Evolutionary conservation across 2,888 invertebrate genomes (phyloP).

Genomic region (Andrena trimmerana): DNA sequence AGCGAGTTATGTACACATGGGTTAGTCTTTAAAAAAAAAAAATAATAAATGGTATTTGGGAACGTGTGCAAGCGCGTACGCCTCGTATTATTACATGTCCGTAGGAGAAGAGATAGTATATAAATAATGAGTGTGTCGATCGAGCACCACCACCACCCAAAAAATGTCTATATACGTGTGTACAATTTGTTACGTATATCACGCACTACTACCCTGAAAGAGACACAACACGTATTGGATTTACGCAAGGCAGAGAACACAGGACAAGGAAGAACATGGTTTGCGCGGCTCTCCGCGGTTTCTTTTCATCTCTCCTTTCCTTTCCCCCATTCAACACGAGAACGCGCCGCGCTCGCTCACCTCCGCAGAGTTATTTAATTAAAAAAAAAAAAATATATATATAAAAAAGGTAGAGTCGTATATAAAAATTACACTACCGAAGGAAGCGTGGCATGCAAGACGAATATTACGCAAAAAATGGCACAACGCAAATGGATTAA

Average conservation of each 20-base stretch:
- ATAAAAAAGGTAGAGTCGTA: conserved; percentile 58
- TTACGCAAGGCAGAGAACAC: conserved; percentile 10
- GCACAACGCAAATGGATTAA: conserved; percentile 80
- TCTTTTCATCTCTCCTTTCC: not conserved
- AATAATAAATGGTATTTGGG: conserved; percentile 62
- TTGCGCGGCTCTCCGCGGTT: not conserved
- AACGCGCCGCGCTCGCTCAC: conserved; percentile 69
- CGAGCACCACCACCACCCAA: conserved; percentile 33
- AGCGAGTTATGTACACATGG: conserved; percentile 85
- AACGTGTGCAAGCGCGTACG: conserved; percentile 68
- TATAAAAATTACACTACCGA: conserved; percentile 81
- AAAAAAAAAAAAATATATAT: no score
- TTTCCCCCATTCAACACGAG: conserved; percentile 22
- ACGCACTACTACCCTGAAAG: conserved; percentile 12
- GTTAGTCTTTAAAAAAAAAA: conserved; percentile 80
- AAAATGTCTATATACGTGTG: conserved; percentile 2
- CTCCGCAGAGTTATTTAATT: conserved; percentile 67
- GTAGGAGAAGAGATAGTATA: conserved; percentile 1
- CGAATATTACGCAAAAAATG: conserved; percentile 82
- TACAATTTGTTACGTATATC: not conserved
- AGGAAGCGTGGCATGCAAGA: conserved; percentile 85
- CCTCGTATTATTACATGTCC: conserved; percentile 32
- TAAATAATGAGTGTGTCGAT: conserved; percentile 12
- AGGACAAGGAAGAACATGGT: conserved; percentile 3
- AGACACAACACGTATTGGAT: conserved; percentile 3